These are phyloP conservation scores for Anthopleura xanthogrammica DNA, from an alignment of 92 coral and sea anemone genomes.

Conservation along the genomic window DNA sequence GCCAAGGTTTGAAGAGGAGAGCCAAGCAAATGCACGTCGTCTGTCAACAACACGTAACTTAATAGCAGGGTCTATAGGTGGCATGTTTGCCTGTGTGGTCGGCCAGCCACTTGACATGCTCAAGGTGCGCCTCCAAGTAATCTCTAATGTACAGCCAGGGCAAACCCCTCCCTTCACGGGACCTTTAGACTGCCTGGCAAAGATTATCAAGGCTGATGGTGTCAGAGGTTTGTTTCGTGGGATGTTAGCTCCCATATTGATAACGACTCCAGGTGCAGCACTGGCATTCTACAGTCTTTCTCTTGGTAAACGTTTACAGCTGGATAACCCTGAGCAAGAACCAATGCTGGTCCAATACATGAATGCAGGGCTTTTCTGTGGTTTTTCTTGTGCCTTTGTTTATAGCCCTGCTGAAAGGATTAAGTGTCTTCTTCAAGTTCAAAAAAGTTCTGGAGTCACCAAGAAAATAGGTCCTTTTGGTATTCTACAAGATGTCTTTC, in stretches of 20 bases:
- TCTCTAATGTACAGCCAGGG: slow-evolving; percentile 33
- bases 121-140: slow-evolving; percentile 88
- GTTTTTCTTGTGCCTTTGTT: slow-evolving; percentile 44
- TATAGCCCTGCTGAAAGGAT: slow-evolving; percentile 70
- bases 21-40: slow-evolving; percentile 24
- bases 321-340: slow-evolving; percentile 45
- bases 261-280: slow-evolving; percentile 71
- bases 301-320: slow-evolving; percentile 74
- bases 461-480: slow-evolving; percentile 60
- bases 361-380: slow-evolving; percentile 75
- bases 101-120: slow-evolving; percentile 90
- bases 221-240: slow-evolving; percentile 71
- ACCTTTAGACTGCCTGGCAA: slow-evolving; percentile 64
- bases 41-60: slow-evolving; percentile 72
- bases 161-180: slow-evolving; percentile 49
- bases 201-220: slow-evolving; percentile 72
- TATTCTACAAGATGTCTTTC: slow-evolving; percentile 41
- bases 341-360: slow-evolving; percentile 54
- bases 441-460: slow-evolving; percentile 34
- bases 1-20: not conserved
- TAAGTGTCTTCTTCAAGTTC: slow-evolving; percentile 82
- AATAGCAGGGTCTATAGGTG: slow-evolving; percentile 82
- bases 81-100: slow-evolving; percentile 61
- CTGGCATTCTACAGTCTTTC: slow-evolving; percentile 71
- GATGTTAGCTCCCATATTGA: slow-evolving; percentile 70